phyloP scores from a whole-genome alignment of 2,888 invertebrate genomes.

The Sphecodes monilicornis region DNA sequence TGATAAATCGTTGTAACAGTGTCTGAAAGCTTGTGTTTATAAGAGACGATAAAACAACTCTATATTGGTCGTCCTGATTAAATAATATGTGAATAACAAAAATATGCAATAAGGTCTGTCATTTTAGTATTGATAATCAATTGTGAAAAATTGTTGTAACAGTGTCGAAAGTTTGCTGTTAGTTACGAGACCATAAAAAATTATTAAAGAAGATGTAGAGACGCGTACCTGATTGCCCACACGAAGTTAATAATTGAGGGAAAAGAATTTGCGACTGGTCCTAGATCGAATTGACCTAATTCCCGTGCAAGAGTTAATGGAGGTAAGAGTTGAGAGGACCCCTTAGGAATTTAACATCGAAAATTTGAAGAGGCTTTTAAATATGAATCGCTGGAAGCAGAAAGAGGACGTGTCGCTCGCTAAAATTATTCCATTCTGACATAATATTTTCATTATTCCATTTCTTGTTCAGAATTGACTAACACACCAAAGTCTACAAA shows the following conservation, averaged over 20 bases:
- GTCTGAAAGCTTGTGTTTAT: no score
- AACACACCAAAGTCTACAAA: not conserved
- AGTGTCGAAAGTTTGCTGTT: rapidly evolving
- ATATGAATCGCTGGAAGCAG: not conserved
- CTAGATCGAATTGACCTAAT: not conserved
- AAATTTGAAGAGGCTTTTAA: not conserved
- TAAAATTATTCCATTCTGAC: not conserved
- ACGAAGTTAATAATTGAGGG: not conserved
- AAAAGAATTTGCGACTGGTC: not conserved
- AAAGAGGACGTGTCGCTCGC: not conserved
- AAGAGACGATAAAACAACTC: no score
- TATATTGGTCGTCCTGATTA: no score
- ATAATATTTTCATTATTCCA: not conserved
- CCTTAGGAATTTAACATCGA: slow-evolving; percentile 14
- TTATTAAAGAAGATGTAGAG: not conserved
- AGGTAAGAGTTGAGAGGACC: not conserved
- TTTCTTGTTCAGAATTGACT: not conserved
- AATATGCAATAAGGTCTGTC: not conserved
- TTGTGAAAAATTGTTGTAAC: not conserved
- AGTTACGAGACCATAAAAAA: not conserved
- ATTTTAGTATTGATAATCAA: not conserved
- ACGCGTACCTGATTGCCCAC: not conserved
- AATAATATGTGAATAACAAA: no score
- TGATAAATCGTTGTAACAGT: no score
- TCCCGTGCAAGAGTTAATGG: slow-evolving; percentile 29